Evolutionary conservation across 2,888 invertebrate genomes (phyloP), one percentile per base, ranked within the genome.

Genomic region (Brenthis ino): DNA sequence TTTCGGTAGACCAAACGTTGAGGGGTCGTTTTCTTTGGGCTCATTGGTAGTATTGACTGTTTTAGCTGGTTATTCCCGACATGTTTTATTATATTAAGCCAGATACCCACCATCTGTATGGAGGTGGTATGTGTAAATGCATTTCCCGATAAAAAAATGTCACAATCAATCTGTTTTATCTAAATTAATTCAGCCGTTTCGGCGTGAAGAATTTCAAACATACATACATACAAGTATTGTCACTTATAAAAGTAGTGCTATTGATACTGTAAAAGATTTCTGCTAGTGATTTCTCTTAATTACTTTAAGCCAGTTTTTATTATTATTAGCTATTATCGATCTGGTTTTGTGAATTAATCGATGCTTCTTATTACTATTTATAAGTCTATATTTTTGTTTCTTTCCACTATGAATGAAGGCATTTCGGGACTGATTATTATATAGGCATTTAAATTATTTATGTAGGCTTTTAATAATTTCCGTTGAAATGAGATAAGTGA

Each of bases 211-310:
- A 24, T 24, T 24, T 24, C 24, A 24, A 28, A 28, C 28, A 4
- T 43, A 43, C 11, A 43, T 6, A 43, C 8, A 11, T 43, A 43
- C 37, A 43, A 43, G 37, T 8, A 11, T 43, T 11, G 11, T 43
- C 37, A 43, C 11, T 43, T 43, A 43, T 43, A 8, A 11, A 43
- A 37, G 37, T 37, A 37, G 8, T 43, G 11, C 11, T 11, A 85
- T 85, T 84, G 79, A 85, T 82, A 82, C 76, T 74, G 75, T 82
- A 82, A 81, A 81, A 77, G 73, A 77, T 79, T 78, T 77, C 75
- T 75, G 73, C 67, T 68, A 75, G 69, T 71, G 65, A 73, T 75
- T 73, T 69, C 72, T 74, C 73, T 71, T 68, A 74, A 71, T 76
- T 72, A 68, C 73, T 69, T 51, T 53, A 63, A 53, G 37, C 37